A percentile compares a stretch with the other conserved stretches of the same genome.
phyloP scores from a whole-genome alignment of 2,797 vertebrate genomes.

The Microctenopoma stevenorrisi region DNA sequence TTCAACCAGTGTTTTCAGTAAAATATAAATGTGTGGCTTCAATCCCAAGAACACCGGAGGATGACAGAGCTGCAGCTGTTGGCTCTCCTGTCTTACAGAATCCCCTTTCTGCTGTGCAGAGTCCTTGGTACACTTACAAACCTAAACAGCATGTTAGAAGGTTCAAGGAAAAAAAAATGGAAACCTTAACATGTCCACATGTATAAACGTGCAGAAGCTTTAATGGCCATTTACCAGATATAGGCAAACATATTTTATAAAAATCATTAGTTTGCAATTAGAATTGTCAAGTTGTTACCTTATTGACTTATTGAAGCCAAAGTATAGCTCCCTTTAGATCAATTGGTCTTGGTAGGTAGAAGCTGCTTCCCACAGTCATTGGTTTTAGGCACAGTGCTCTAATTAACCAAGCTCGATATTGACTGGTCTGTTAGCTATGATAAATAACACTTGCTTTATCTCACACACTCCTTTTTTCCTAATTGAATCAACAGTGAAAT shows the following conservation, averaged over 20 bases:
- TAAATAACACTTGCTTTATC: slow-evolving; percentile 83
- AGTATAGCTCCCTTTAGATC: slow-evolving; percentile 58
- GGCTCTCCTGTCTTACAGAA: neutral
- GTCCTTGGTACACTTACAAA: slow-evolving; percentile 1
- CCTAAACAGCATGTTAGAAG: neutral
- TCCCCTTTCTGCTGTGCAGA: slow-evolving; percentile 8
- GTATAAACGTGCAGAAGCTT: neutral
- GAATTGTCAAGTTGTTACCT: slow-evolving; percentile 32
- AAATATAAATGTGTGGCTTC: slow-evolving; percentile 31
- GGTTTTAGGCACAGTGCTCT: slow-evolving; percentile 72
- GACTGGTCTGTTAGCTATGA: slow-evolving; percentile 75
- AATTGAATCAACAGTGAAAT: slow-evolving; percentile 80
- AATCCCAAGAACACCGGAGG: slow-evolving; percentile 18
- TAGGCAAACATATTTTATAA: neutral
- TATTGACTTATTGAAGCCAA: slow-evolving; percentile 29
- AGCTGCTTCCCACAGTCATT: slow-evolving; percentile 77
- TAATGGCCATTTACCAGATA: slow-evolving; percentile 10
- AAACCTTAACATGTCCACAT: neutral
- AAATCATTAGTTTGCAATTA: neutral
- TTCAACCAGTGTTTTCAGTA: slow-evolving; percentile 14
- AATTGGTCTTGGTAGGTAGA: slow-evolving; percentile 64
- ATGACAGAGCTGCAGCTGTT: slow-evolving; percentile 7
- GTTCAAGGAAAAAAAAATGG: neutral
- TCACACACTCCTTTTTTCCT: slow-evolving; percentile 73
- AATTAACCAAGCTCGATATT: slow-evolving; percentile 81